Base-by-base conservation (phyloP, 1,140 invertebrate genomes). In the Sycophila sp. region DNA sequence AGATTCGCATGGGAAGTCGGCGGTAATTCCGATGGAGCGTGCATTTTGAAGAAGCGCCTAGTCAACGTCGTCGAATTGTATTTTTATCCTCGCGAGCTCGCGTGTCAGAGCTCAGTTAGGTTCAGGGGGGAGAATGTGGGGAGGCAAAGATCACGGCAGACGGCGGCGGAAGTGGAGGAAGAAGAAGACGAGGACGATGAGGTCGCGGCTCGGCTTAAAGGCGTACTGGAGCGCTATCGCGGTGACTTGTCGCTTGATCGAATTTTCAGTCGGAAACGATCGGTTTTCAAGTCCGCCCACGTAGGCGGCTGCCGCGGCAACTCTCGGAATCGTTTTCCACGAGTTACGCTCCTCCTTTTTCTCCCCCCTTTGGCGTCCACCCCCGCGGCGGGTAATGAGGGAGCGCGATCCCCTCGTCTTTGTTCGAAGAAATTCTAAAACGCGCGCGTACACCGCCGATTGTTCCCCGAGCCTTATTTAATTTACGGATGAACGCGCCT, bases 211-310 rank as follows among this genome's bases (percentile, higher is more conserved):
- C 36, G 36, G 65, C 40, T 49, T 59, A 68, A 68, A 68, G 36
- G 53, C n/a, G n/a, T 28, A 59, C 65, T 68, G 28, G 30, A 68
- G 45, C n/a, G n/a, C 67, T 62, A 60, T 69, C 67, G 34, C 56
- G 55, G 51, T 63, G 59, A 63, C 59, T 64, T 42, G 68, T 70
- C 68, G 59, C 51, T 58, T 70, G 60, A 70, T 70, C 68, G 68
- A 70, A 70, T 70, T 70, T 58, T 64, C 68, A 56, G 51, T 42
- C 28, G 38, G 24, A 58, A 70, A 24, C 34, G 68, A 70, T 70
- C 68, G 60, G 51, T 64, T 70, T 47, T 70, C 68, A 70, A n/a
- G 68, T 70, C 68, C 28, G 19, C 38, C 58, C 68, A 69, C 68
- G 68, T 69, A 62, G 53, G 42, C 56, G 56, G 42, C 49, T 67